These are phyloP conservation scores for Felis catus DNA, from an alignment of 2,113 vertebrate genomes.

Conservation along the genomic window DNA sequence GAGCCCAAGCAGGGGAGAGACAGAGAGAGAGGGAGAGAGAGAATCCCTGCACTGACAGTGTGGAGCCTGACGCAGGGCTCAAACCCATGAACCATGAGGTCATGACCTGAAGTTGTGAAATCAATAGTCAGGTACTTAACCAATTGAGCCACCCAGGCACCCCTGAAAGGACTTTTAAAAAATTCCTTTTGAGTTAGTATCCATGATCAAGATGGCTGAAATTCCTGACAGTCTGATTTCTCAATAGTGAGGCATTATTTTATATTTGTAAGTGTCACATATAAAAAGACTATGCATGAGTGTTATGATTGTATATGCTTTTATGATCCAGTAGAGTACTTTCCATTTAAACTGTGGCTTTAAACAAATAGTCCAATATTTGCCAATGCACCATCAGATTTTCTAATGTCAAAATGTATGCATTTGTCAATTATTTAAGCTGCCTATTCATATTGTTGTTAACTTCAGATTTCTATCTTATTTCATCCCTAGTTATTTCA, in stretches of 20 bases:
- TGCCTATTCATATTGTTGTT: slow-evolving; percentile 49
- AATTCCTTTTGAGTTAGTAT: slow-evolving; percentile 22
- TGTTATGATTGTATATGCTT: neutral
- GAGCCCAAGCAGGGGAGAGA: accelerated
- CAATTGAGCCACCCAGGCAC: neutral
- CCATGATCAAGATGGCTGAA: neutral
- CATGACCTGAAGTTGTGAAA: neutral
- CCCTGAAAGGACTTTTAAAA: neutral
- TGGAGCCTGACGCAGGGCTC: neutral
- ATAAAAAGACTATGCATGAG: neutral
- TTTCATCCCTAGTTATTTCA: slow-evolving; percentile 42
- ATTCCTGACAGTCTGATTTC: neutral
- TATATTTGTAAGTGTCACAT: neutral
- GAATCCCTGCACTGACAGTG: neutral
- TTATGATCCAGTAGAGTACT: slow-evolving; percentile 49
- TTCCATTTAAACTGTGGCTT: slow-evolving; percentile 35
- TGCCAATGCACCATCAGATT: neutral
- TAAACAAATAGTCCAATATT: slow-evolving; percentile 48
- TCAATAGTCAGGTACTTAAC: neutral
- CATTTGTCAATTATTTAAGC: slow-evolving; percentile 24
- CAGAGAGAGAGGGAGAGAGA: neutral
- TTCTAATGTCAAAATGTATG: slow-evolving; percentile 68
- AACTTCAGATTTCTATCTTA: slow-evolving; percentile 67
- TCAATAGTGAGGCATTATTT: neutral
- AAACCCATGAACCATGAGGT: neutral